Evolutionary conservation across 2,113 vertebrate species (phyloP).

Genomic region (Uropsilus gracilis): DNA sequence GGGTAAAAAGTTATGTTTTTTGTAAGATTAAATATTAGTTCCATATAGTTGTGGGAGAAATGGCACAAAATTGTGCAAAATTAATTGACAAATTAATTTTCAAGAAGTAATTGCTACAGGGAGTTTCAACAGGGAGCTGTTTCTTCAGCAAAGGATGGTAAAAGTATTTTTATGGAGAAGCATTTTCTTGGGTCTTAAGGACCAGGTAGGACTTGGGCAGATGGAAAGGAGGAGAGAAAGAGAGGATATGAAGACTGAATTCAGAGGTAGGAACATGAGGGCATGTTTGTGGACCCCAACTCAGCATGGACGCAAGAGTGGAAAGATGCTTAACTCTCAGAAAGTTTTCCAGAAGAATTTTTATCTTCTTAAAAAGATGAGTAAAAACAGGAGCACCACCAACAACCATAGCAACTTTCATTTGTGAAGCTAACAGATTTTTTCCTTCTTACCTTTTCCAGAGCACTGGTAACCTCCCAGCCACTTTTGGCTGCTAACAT

Average conservation of each 20-base stretch:
- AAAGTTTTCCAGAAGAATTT: not conserved
- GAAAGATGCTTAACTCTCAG: not conserved
- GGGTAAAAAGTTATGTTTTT: not conserved
- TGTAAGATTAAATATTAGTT: not conserved
- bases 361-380: not conserved
- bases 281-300: not conserved
- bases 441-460: constrained; percentile 77
- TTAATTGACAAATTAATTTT: not conserved
- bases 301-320: not conserved
- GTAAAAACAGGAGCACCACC: not conserved
- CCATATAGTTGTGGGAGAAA: not conserved
- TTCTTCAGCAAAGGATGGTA: not conserved
- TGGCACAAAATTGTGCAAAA: not conserved
- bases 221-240: not conserved
- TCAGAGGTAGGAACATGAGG: not conserved
- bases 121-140: not conserved
- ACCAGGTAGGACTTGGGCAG: not conserved
- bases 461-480: constrained; percentile 83
- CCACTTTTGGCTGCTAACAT: constrained; percentile 81
- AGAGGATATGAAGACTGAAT: not conserved
- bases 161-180: not conserved
- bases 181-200: not conserved
- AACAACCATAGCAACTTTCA: not conserved
- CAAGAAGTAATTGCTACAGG: not conserved
- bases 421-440: not conserved